phyloP scores from a whole-genome alignment of 2,797 vertebrate species.

The Sylvia borin region DNA sequence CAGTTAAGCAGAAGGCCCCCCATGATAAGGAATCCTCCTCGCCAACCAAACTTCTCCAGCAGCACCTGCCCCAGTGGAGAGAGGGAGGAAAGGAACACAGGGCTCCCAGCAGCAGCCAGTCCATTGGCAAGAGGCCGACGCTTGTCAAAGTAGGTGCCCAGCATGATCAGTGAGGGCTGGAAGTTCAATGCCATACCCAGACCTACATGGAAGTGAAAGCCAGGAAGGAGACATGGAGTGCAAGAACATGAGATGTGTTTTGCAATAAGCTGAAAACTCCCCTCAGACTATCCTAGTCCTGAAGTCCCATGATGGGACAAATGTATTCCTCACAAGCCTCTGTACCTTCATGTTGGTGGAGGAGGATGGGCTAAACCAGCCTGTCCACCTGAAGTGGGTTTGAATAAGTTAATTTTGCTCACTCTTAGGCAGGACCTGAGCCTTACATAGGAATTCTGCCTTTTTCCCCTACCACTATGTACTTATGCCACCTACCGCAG shows the following conservation, averaged over 20 bases:
- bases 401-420: neutral
- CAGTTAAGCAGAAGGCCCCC: conserved; percentile 84
- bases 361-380: neutral
- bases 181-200: conserved; percentile 83
- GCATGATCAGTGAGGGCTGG: conserved; percentile 83
- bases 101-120: conserved; percentile 83
- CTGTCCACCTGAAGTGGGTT: neutral
- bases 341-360: neutral
- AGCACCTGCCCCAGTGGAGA: conserved; percentile 82
- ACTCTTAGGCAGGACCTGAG: neutral
- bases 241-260: neutral
- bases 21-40: conserved; percentile 84
- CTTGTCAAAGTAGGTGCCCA: conserved; percentile 83
- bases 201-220: conserved; percentile 58
- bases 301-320: neutral
- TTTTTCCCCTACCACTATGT: neutral
- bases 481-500: neutral
- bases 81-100: conserved; percentile 81
- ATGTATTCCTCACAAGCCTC: neutral
- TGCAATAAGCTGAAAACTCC: neutral
- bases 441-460: neutral
- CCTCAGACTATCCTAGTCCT: neutral
- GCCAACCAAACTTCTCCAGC: conserved; percentile 81
- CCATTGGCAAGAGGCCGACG: conserved; percentile 83
- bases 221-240: neutral